phyloP scores from a whole-genome alignment of 1,140 invertebrate genomes.

The Aphaenogaster floridana region DNA sequence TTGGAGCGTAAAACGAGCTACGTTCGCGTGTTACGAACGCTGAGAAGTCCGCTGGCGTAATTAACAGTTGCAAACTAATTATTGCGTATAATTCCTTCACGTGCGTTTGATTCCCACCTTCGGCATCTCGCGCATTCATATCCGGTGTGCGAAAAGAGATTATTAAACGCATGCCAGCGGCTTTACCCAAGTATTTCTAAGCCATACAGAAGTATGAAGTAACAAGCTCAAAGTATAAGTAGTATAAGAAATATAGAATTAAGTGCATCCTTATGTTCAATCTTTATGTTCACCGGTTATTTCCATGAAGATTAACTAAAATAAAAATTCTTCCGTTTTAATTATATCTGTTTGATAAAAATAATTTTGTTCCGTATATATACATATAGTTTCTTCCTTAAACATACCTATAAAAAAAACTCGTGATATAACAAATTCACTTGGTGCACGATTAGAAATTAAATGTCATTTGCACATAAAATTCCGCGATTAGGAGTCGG shows the following conservation, averaged over 20 bases:
- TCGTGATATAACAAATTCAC: background rate
- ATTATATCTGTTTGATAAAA: background rate
- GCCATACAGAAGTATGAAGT: background rate
- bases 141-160: slow-evolving; percentile 10
- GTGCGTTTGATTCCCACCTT: slow-evolving; percentile 41
- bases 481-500: background rate
- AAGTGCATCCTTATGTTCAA: background rate
- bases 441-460: background rate
- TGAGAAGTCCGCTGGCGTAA: slow-evolving; percentile 17
- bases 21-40: slow-evolving; percentile 25
- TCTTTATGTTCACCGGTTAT: background rate
- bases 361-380: background rate
- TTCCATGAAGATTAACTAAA: background rate
- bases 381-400: too few species aligned
- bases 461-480: background rate
- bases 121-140: slow-evolving; percentile 46
- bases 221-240: background rate
- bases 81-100: slow-evolving; percentile 34
- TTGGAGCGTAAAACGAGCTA: slow-evolving; percentile 45
- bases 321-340: background rate
- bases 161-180: background rate
- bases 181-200: background rate
- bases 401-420: background rate
- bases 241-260: background rate
- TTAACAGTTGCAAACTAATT: slow-evolving; percentile 51